Evolutionary conservation across 2,888 invertebrate genomes (phyloP).

Genomic region (Parapristionchus giblindavisi): DNA sequence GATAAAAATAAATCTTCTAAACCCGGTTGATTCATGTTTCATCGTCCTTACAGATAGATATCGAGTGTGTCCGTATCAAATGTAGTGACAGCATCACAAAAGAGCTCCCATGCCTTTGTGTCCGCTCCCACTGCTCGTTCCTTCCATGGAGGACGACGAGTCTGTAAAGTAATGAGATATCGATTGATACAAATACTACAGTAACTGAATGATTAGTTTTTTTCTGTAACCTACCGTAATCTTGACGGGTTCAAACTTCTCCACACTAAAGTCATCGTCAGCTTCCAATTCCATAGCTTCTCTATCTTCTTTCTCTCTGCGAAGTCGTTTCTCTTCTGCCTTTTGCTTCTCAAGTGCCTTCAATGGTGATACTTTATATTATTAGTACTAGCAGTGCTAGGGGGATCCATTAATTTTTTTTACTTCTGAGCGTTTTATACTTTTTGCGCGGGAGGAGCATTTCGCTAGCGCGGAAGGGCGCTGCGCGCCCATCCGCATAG

Average conservation of each 20-base stretch:
- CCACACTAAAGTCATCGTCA: not conserved
- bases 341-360: slow-evolving; percentile 23
- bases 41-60: slow-evolving; percentile 13
- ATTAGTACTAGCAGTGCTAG: too few species aligned
- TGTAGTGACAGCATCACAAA: slow-evolving; percentile 38
- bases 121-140: slow-evolving; percentile 13
- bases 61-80: slow-evolving; percentile 25
- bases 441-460: too few species aligned
- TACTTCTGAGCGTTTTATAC: too few species aligned
- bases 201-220: not conserved
- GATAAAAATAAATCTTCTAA: not conserved
- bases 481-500: too few species aligned
- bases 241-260: slow-evolving; percentile 27
- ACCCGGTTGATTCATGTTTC: not conserved
- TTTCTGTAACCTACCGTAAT: not conserved
- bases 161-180: not conserved
- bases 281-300: slow-evolving; percentile 22
- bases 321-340: not conserved
- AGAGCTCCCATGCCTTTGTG: slow-evolving; percentile 35
- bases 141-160: slow-evolving; percentile 37
- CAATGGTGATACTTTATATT: too few species aligned
- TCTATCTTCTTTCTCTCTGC: slow-evolving; percentile 16
- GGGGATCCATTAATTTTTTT: too few species aligned
- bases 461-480: too few species aligned
- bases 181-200: not conserved